These are phyloP conservation scores for Lycorma delicatula DNA, from an alignment of 1,140 invertebrate species.

Conservation along the genomic window DNA sequence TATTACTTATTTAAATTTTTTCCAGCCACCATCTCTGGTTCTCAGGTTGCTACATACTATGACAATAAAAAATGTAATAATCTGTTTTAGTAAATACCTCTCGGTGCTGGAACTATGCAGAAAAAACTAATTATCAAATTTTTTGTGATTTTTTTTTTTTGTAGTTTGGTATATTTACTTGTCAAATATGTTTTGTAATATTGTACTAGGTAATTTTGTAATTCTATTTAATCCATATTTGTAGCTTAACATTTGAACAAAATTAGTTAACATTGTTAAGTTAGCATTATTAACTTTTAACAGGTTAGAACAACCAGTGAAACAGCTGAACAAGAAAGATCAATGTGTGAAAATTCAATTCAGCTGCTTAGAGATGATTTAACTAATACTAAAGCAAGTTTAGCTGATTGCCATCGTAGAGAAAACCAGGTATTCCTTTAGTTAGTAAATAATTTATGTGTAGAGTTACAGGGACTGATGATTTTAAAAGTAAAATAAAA, in stretches of 20 bases:
- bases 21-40: too few relatives aligned
- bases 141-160: too few relatives aligned
- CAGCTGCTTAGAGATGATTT: constrained; percentile 60
- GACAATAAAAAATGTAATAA: too few relatives aligned
- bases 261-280: too few relatives aligned
- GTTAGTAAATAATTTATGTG: neutral
- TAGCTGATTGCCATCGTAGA: constrained; percentile 59
- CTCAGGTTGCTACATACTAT: too few relatives aligned
- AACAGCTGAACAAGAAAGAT: constrained; percentile 57
- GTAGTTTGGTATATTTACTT: neutral
- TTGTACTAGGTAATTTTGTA: neutral
- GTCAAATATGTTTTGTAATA: neutral
- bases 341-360: constrained; percentile 57
- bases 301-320: constrained; percentile 49
- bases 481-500: neutral
- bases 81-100: too few relatives aligned
- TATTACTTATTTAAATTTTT: too few relatives aligned
- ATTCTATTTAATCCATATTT: neutral
- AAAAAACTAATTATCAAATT: too few relatives aligned
- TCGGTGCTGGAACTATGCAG: too few relatives aligned
- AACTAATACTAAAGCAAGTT: constrained; percentile 55
- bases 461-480: too few relatives aligned
- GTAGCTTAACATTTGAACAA: too few relatives aligned
- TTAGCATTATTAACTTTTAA: too few relatives aligned
- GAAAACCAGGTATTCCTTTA: constrained; percentile 51